Evolutionary conservation across 2,113 vertebrate genomes (phyloP).

Genomic region (Neodon shergylaensis): DNA sequence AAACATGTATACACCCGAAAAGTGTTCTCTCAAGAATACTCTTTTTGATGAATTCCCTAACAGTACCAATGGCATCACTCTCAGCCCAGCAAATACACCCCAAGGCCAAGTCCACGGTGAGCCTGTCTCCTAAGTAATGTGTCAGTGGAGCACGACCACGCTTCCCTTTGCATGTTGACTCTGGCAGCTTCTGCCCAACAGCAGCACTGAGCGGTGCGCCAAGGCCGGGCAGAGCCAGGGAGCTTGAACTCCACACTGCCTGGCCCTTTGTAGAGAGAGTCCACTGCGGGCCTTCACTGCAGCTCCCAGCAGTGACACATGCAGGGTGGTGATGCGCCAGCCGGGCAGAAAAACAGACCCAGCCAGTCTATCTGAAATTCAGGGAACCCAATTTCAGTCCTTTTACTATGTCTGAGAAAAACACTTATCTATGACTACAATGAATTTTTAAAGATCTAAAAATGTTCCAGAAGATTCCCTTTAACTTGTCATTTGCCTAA

Average conservation of each 20-base stretch:
- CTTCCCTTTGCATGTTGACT: background rate
- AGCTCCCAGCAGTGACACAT: background rate
- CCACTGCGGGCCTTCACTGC: background rate
- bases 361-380: background rate
- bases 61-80: background rate
- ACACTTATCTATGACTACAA: background rate
- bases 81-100: background rate
- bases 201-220: background rate
- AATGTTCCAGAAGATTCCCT: background rate
- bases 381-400: background rate
- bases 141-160: accelerated
- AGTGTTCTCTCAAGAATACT: background rate
- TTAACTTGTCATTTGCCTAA: background rate
- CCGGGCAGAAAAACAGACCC: background rate
- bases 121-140: background rate
- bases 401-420: background rate
- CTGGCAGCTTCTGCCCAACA: background rate
- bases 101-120: background rate
- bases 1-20: background rate
- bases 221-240: background rate
- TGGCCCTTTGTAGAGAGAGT: background rate
- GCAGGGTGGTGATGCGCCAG: background rate
- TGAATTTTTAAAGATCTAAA: background rate
- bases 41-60: background rate
- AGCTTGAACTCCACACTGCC: background rate